These are phyloP conservation scores for Dicaeum eximium DNA, from an alignment of 2,113 vertebrate genomes.

Conservation along the genomic window DNA sequence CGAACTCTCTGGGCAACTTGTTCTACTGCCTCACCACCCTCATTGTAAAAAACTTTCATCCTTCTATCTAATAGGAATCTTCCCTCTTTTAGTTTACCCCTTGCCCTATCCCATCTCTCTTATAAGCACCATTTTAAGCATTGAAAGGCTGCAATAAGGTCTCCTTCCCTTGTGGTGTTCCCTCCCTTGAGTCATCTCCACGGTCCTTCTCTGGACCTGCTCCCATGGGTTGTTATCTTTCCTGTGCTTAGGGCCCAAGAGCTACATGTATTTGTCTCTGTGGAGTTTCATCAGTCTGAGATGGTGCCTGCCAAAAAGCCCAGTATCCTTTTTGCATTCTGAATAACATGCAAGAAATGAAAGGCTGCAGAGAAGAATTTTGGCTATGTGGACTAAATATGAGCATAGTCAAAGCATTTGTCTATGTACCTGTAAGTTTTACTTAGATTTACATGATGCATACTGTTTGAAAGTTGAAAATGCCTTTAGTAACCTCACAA, in stretches of 20 bases:
- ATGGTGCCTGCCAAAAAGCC: neutral
- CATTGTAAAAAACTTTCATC: neutral
- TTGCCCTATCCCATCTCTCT: neutral
- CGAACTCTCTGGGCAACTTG: neutral
- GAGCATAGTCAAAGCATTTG: slow-evolving; percentile 22
- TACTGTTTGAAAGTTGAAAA: slow-evolving; percentile 20
- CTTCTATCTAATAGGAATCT: neutral
- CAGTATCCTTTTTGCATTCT: neutral
- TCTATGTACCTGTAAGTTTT: neutral
- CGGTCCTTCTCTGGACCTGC: neutral
- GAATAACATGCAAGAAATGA: neutral
- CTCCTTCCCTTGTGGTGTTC: neutral
- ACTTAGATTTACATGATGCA: slow-evolving; percentile 9
- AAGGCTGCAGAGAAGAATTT: neutral
- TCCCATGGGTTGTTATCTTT: neutral
- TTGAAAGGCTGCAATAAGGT: fast-evolving
- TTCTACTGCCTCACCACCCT: neutral
- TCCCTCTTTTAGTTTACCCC: neutral
- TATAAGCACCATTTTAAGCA: neutral
- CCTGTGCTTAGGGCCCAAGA: too few relatives aligned
- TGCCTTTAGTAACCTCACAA: slow-evolving; percentile 26
- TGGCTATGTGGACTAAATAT: neutral
- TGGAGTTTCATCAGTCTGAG: neutral
- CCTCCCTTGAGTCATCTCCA: neutral
- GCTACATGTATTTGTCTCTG: fast-evolving